These are phyloP conservation scores for Trichogramma evanescens DNA, from an alignment of 2,888 invertebrate species.

Conservation along the genomic window DNA sequence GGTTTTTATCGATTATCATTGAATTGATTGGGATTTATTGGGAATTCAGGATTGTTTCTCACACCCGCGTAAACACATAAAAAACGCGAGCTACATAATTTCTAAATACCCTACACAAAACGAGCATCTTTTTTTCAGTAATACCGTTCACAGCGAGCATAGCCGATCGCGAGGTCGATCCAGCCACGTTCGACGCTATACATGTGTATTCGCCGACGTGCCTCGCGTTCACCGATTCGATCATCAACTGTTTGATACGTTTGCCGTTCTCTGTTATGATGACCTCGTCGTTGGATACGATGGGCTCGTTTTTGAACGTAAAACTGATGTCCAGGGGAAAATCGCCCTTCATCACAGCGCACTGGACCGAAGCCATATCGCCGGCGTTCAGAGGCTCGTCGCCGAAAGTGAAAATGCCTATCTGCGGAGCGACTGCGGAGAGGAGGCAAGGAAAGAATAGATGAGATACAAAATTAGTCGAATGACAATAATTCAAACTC, in stretches of 20 bases:
- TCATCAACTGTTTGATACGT: conserved; percentile 51
- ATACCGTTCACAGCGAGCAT: conserved; percentile 24
- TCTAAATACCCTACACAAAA: background rate
- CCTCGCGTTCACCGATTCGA: conserved; percentile 56
- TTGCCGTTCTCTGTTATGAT: conserved; percentile 38
- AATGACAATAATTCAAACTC: too few species aligned
- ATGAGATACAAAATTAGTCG: too few species aligned
- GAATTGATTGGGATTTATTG: too few species aligned
- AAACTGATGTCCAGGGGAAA: conserved; percentile 66
- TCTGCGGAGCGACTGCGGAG: conserved; percentile 74
- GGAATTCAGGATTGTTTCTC: too few species aligned
- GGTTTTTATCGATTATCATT: too few species aligned
- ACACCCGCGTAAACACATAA: too few species aligned
- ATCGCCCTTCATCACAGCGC: conserved; percentile 61
- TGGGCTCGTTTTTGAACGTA: conserved; percentile 62
- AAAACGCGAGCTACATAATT: background rate
- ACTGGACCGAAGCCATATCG: conserved; percentile 54
- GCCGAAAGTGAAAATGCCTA: conserved; percentile 70
- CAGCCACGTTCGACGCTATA: conserved; percentile 54
- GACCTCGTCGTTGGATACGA: conserved; percentile 32
- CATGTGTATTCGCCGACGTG: conserved; percentile 70
- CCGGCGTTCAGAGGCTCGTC: conserved; percentile 66
- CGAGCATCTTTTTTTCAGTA: background rate
- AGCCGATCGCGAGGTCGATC: conserved; percentile 47
- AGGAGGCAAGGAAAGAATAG: too few species aligned